Evolutionary conservation across 2,113 vertebrate genomes (phyloP).

Genomic region (Spilogale gracilis): DNA sequence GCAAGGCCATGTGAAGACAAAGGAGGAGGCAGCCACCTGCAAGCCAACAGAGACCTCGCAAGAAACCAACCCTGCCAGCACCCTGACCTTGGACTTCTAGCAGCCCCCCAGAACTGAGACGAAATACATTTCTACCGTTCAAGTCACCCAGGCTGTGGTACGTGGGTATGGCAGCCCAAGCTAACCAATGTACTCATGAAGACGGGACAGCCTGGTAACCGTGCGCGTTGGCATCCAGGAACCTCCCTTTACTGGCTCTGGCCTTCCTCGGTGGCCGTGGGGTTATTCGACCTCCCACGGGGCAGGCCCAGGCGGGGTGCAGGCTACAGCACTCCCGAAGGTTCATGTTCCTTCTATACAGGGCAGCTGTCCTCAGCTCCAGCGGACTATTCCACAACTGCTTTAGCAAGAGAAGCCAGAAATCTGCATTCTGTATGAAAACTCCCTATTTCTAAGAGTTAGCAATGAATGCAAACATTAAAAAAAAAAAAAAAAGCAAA

Average conservation of each 20-base stretch:
- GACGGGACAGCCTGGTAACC: background rate
- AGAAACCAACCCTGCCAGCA: background rate
- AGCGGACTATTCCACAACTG: background rate
- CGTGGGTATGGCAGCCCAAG: background rate
- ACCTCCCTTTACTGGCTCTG: background rate
- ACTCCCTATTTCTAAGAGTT: constrained; percentile 41
- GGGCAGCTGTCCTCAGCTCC: background rate
- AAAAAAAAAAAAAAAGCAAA: background rate
- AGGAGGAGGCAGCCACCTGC: too few species aligned
- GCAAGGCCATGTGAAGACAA: background rate
- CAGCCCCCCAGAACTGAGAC: background rate
- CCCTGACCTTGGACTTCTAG: background rate
- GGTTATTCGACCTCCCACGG: background rate
- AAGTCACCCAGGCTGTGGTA: background rate
- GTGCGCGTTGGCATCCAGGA: background rate
- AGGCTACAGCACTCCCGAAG: background rate
- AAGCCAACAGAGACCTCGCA: background rate
- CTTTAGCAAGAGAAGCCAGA: constrained; percentile 18
- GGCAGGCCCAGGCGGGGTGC: background rate
- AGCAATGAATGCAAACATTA: constrained; percentile 12
- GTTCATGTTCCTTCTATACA: background rate
- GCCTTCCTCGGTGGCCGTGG: background rate
- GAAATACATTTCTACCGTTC: background rate
- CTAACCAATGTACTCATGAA: background rate
- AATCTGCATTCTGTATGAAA: background rate